Evolutionary conservation across 2,113 vertebrate genomes (phyloP).

Genomic region (Jaculus jaculus): DNA sequence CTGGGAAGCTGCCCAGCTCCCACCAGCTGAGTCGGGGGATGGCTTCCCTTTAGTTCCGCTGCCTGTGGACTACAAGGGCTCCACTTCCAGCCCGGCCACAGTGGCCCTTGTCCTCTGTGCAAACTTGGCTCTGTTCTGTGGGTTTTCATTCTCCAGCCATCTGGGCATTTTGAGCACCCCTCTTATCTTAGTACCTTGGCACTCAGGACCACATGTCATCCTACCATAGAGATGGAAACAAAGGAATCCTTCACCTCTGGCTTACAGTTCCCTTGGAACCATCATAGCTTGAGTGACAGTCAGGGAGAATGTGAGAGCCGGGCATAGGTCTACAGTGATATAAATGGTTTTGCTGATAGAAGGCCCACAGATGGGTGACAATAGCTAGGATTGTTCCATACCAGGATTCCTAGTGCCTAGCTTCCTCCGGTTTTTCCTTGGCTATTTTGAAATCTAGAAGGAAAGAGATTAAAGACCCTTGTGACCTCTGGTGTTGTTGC

Average conservation of each 20-base stretch:
- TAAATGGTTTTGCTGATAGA: constrained; percentile 69
- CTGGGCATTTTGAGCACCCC: constrained; percentile 78
- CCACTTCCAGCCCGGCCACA: constrained; percentile 72
- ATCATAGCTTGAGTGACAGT: constrained; percentile 58
- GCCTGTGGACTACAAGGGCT: constrained; percentile 64
- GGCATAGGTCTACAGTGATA: constrained; percentile 51
- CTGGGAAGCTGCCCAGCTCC: constrained; percentile 75
- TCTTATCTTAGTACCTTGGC: constrained; percentile 80
- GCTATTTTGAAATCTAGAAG: constrained; percentile 45
- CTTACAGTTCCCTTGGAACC: constrained; percentile 55
- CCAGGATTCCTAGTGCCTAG: constrained; percentile 28
- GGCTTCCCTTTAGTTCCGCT: constrained; percentile 77
- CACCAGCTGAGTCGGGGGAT: constrained; percentile 76
- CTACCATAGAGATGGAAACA: constrained; percentile 70
- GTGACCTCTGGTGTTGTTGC: neutral
- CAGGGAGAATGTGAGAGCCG: constrained; percentile 9
- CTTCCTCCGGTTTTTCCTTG: constrained; percentile 29
- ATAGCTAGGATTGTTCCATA: constrained; percentile 61
- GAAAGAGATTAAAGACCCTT: constrained; percentile 37
- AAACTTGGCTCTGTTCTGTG: constrained; percentile 70
- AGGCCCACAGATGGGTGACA: constrained; percentile 39
- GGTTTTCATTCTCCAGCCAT: constrained; percentile 80
- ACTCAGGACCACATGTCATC: constrained; percentile 75
- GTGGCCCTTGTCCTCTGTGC: constrained; percentile 75
- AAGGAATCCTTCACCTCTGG: constrained; percentile 72